These are phyloP conservation scores for Procavia capensis DNA, from an alignment of 2,113 vertebrate species.

Conservation along the genomic window DNA sequence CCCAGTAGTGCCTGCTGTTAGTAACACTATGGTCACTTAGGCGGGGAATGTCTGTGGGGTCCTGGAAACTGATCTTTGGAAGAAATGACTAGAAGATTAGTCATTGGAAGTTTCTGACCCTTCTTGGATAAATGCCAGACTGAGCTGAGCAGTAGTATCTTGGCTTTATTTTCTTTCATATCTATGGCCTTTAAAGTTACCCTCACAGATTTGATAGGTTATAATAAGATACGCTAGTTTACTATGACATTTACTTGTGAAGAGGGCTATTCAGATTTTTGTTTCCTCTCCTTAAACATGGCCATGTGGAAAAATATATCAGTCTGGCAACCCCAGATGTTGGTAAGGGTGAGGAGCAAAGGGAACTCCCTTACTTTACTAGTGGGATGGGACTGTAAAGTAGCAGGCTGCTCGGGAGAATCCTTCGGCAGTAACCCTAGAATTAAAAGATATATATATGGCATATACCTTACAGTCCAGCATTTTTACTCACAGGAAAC, in stretches of 20 bases:
- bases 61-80: not conserved
- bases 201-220: not conserved
- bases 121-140: not conserved
- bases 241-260: accelerated
- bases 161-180: not conserved
- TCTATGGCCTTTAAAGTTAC: not conserved
- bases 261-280: not conserved
- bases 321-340: not conserved
- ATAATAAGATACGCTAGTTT: not conserved
- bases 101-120: not conserved
- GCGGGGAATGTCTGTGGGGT: not conserved
- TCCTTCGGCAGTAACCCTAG: not conserved
- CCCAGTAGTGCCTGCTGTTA: not conserved
- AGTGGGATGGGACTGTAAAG: no score
- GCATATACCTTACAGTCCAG: accelerated
- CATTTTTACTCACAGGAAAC: not conserved
- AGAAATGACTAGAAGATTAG: not conserved
- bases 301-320: accelerated
- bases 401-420: not conserved
- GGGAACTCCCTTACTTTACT: not conserved
- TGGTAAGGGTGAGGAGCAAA: not conserved
- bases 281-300: not conserved
- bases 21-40: no score
- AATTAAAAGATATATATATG: not conserved
- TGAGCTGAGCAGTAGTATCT: not conserved